These are phyloP conservation scores for Dioctria linearis DNA, from an alignment of 2,888 invertebrate genomes.

Conservation along the genomic window DNA sequence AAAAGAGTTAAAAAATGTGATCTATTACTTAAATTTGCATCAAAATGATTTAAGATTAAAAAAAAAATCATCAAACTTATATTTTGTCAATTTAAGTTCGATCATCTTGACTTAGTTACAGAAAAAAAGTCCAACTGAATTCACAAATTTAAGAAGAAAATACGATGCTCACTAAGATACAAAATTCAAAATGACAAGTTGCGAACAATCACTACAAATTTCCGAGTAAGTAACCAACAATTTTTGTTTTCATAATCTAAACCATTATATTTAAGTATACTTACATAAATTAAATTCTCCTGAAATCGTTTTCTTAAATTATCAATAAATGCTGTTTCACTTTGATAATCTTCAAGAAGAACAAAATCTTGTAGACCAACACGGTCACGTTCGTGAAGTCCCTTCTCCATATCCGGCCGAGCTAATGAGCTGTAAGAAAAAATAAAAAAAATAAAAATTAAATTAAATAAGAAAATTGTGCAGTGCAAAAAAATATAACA, in stretches of 20 bases:
- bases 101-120: no score
- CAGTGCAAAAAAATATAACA: constrained; percentile 1
- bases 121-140: no score
- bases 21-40: no score
- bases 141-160: no score
- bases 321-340: constrained; percentile 86
- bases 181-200: no score
- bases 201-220: no score
- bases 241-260: not conserved
- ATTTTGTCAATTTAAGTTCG: no score
- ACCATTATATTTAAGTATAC: constrained; percentile 70
- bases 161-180: no score
- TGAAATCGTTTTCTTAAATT: constrained; percentile 89
- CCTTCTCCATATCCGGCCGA: constrained; percentile 80
- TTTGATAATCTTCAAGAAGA: constrained; percentile 87
- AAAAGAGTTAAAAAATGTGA: no score
- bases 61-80: no score
- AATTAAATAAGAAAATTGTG: not conserved
- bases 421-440: constrained; percentile 60
- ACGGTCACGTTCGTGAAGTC: constrained; percentile 85
- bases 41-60: no score
- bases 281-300: constrained; percentile 92
- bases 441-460: constrained; percentile 6
- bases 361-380: constrained; percentile 95
- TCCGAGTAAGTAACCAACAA: not conserved